Conservation (phyloP, 1,140 invertebrate species). For the Dendroctonus valens region DNA sequence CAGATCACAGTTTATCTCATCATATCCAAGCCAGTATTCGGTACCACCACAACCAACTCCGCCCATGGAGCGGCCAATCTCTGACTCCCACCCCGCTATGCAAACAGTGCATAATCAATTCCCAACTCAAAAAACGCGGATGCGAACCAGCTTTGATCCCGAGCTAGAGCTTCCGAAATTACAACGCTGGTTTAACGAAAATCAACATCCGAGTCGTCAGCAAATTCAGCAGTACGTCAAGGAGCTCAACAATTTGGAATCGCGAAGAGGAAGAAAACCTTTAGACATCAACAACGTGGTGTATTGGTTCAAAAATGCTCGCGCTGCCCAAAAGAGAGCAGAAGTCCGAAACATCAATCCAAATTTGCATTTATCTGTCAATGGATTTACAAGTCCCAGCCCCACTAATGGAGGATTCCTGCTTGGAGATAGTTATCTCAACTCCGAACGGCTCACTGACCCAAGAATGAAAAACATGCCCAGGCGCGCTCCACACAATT, state of each 20-base stretch:
- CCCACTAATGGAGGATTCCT: conserved; percentile 58
- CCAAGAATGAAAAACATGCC: conserved; percentile 56
- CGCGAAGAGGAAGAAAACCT: conserved; percentile 85
- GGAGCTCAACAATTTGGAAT: conserved; percentile 89
- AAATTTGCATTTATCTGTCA: conserved; percentile 57
- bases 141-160: conserved; percentile 92
- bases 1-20: conserved; percentile 44
- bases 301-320: conserved; percentile 98
- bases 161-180: conserved; percentile 92
- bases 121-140: conserved; percentile 83
- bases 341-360: conserved; percentile 64
- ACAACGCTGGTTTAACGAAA: conserved; percentile 93
- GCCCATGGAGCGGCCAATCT: conserved; percentile 52
- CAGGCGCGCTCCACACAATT: conserved; percentile 51
- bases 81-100: conserved; percentile 64
- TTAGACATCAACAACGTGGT: conserved; percentile 97
- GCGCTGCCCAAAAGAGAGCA: conserved; percentile 89
- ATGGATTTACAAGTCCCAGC: conserved; percentile 64
- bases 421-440: conserved; percentile 54
- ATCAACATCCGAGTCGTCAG: conserved; percentile 90
- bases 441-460: conserved; percentile 51
- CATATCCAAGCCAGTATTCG: conserved; percentile 51
- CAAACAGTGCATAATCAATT: conserved; percentile 72
- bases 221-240: conserved; percentile 95
- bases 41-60: conserved; percentile 50